Conservation (phyloP, 37 sponge, comb jelly and placozoan species). For the Halichondria panicea region DNA sequence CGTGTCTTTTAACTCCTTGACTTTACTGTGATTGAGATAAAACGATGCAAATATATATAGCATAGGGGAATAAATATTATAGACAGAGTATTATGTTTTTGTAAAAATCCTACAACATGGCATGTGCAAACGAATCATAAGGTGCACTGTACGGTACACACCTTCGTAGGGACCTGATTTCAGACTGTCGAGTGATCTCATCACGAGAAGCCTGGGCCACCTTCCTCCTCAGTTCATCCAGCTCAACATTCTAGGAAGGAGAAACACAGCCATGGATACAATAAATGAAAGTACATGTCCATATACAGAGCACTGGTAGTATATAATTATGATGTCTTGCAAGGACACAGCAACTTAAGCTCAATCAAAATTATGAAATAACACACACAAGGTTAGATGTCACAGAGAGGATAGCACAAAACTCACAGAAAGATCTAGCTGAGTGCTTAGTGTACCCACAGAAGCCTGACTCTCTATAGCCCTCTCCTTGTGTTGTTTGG, state of each 20-base stretch:
- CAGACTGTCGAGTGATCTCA: conserved; percentile 23
- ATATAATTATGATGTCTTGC: too few relatives aligned
- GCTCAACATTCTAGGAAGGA: conserved; percentile 34
- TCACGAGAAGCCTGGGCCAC: conserved; percentile 16
- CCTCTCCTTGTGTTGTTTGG: conserved; percentile 56
- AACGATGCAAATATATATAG: too few relatives aligned
- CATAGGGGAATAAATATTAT: too few relatives aligned
- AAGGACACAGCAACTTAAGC: too few relatives aligned
- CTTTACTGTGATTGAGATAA: too few relatives aligned
- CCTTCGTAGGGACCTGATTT: conserved; percentile 20
- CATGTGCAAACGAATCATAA: too few relatives aligned
- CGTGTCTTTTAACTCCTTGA: conserved; percentile 31
- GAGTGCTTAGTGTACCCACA: conserved; percentile 4
- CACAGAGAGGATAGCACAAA: too few relatives aligned
- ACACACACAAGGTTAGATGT: background rate
- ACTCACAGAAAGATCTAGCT: conserved; percentile 52
- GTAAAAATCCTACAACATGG: too few relatives aligned
- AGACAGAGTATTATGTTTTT: too few relatives aligned
- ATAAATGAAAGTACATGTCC: too few relatives aligned
- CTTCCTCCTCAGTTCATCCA: conserved; percentile 29
- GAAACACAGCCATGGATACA: background rate
- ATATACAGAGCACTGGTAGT: too few relatives aligned
- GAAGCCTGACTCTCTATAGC: conserved; percentile 13
- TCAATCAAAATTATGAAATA: background rate
- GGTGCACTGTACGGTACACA: too few relatives aligned